phyloP scores from a whole-genome alignment of 2,888 invertebrate genomes.

The Leucozona laternaria region DNA sequence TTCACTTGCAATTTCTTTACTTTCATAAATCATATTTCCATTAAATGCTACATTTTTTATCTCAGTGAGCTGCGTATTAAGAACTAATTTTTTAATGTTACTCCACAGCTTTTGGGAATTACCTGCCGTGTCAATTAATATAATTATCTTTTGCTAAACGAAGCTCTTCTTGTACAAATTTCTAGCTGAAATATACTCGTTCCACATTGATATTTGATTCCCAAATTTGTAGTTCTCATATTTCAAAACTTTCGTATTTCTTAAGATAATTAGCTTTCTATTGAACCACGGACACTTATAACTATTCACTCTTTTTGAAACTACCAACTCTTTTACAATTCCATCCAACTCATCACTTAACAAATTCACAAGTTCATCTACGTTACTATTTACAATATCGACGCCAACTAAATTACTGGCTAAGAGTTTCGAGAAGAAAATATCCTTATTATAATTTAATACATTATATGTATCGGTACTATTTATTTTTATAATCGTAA shows the following conservation, averaged over 20 bases:
- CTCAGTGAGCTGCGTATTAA: no score
- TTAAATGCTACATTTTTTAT: no score
- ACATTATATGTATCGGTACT: no score
- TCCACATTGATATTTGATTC: background rate
- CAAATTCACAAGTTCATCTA: no score
- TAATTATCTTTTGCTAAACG: no score
- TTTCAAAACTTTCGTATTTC: background rate
- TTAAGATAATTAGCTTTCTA: slow-evolving; percentile 1
- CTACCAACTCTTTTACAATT: background rate
- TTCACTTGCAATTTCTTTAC: no score
- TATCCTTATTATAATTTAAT: background rate
- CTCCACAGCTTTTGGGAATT: background rate
- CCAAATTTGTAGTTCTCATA: background rate
- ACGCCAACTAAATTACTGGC: background rate
- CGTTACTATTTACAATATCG: background rate
- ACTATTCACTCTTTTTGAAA: slow-evolving; percentile 15
- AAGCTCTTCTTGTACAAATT: no score
- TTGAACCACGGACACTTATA: no score
- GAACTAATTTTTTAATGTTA: background rate
- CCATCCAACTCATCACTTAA: background rate
- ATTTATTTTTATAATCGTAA: no score
- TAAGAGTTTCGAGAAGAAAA: background rate
- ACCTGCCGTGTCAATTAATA: no score
- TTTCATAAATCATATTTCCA: no score
- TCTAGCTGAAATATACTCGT: background rate